Evolutionary conservation across 2,797 vertebrate genomes (phyloP).

Genomic region (Mastacembelus armatus): DNA sequence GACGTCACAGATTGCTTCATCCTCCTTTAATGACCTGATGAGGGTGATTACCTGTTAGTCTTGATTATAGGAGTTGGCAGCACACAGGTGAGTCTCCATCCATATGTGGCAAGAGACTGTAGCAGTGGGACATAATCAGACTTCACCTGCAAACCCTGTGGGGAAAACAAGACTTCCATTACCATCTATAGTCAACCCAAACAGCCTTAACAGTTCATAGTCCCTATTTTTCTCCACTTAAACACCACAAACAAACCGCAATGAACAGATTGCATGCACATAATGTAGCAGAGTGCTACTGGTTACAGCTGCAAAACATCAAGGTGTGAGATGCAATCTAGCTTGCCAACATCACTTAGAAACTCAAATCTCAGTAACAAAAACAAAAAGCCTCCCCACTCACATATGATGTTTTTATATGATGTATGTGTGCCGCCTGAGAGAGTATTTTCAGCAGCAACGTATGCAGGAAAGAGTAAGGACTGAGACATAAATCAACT

Average conservation of each 20-base stretch:
- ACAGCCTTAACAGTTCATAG: not conserved
- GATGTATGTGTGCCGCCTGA: not conserved
- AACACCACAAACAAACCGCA: not conserved
- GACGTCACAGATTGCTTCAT: constrained; percentile 14
- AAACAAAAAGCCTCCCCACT: not conserved
- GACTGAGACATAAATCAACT: constrained; percentile 16
- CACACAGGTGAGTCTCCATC: constrained; percentile 97
- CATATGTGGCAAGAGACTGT: constrained; percentile 92
- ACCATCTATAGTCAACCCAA: constrained; percentile 17
- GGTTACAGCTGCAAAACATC: constrained; percentile 33
- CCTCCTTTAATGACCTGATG: not conserved
- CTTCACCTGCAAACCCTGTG: constrained; percentile 92
- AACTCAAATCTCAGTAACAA: constrained; percentile 4
- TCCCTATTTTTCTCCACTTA: not conserved
- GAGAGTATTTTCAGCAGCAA: constrained; percentile 16
- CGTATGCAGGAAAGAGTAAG: constrained; percentile 20
- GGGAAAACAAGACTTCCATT: constrained; percentile 38
- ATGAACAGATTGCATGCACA: not conserved
- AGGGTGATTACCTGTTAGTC: constrained; percentile 90
- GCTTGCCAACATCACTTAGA: constrained; percentile 29
- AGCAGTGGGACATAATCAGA: constrained; percentile 95
- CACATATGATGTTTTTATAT: constrained; percentile 16
- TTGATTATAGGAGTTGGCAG: constrained; percentile 94
- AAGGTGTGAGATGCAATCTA: constrained; percentile 32
- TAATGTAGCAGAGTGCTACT: constrained; percentile 3